Conservation (phyloP, 2,888 invertebrate genomes). For the Prostheceraeus crozeri region DNA sequence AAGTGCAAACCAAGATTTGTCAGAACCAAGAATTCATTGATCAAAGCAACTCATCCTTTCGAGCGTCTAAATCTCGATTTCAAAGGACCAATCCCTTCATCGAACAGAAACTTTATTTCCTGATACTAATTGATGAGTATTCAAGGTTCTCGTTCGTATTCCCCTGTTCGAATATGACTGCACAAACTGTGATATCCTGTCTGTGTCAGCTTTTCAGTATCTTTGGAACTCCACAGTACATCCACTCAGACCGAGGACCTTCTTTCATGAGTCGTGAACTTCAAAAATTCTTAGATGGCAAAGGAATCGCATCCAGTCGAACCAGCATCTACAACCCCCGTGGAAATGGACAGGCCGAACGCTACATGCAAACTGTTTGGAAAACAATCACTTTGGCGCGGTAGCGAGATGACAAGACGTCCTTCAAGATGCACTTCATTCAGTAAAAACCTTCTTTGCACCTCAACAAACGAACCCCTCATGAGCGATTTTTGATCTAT, state of each 20-base stretch:
- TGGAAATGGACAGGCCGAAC: constrained; percentile 41
- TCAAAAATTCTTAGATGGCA: constrained; percentile 28
- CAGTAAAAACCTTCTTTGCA: constrained; percentile 40
- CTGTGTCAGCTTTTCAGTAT: constrained; percentile 40
- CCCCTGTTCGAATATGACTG: constrained; percentile 40
- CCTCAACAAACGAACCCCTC: constrained; percentile 37
- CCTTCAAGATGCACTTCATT: constrained; percentile 41
- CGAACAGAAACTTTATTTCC: constrained; percentile 40
- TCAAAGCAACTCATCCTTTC: constrained; percentile 41
- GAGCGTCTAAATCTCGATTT: constrained; percentile 42
- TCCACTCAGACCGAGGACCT: constrained; percentile 41
- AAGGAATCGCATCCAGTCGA: constrained; percentile 40
- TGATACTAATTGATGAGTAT: constrained; percentile 43
- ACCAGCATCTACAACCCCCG: constrained; percentile 40
- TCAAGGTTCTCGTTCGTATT: constrained; percentile 43
- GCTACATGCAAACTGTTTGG: constrained; percentile 42
- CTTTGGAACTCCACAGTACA: constrained; percentile 40
- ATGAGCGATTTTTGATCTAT: constrained; percentile 36
- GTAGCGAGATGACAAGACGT: constrained; percentile 37
- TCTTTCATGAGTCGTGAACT: constrained; percentile 42
- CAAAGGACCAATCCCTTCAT: constrained; percentile 42
- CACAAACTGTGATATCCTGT: constrained; percentile 38
- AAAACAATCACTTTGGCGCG: constrained; percentile 36
- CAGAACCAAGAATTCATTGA: constrained; percentile 28
- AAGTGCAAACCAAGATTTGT: constrained; percentile 36